These are phyloP conservation scores for Lutjanus campechanus DNA, from an alignment of 2,797 vertebrate species.

Conservation along the genomic window DNA sequence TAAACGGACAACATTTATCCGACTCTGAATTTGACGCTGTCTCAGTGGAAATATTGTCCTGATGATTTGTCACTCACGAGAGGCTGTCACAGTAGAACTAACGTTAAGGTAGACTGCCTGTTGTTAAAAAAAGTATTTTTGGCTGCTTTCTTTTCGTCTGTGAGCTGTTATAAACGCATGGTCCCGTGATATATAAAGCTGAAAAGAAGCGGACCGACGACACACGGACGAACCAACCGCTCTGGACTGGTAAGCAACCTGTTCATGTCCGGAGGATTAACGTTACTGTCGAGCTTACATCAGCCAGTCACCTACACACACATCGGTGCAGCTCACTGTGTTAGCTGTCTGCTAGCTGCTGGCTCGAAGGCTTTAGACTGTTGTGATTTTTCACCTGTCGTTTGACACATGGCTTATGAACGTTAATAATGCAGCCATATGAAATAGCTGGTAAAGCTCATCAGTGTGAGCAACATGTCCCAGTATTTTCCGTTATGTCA, in stretches of 20 bases:
- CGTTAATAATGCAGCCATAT: neutral
- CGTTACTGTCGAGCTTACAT: slow-evolving; percentile 19
- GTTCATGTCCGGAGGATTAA: slow-evolving; percentile 67
- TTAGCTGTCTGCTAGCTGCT: slow-evolving; percentile 16
- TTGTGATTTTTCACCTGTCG: neutral
- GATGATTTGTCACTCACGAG: slow-evolving; percentile 44
- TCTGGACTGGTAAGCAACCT: slow-evolving; percentile 78
- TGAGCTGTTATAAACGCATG: slow-evolving; percentile 25
- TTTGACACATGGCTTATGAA: neutral
- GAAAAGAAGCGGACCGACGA: slow-evolving; percentile 42
- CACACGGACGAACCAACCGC: slow-evolving; percentile 43
- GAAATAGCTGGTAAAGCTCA: neutral
- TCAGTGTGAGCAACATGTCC: neutral
- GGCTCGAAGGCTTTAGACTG: neutral
- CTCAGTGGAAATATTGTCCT: slow-evolving; percentile 30
- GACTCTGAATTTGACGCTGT: neutral
- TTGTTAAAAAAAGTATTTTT: slow-evolving; percentile 25
- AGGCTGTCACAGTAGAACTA: slow-evolving; percentile 28
- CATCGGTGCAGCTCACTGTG: neutral
- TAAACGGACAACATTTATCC: slow-evolving; percentile 8
- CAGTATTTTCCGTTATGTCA: slow-evolving; percentile 6
- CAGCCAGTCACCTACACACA: neutral
- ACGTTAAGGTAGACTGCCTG: slow-evolving; percentile 26
- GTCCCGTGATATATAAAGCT: slow-evolving; percentile 41
- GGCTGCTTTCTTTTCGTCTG: neutral